Conservation (phyloP, 2,113 vertebrate species). For the Aramus guarauna region DNA sequence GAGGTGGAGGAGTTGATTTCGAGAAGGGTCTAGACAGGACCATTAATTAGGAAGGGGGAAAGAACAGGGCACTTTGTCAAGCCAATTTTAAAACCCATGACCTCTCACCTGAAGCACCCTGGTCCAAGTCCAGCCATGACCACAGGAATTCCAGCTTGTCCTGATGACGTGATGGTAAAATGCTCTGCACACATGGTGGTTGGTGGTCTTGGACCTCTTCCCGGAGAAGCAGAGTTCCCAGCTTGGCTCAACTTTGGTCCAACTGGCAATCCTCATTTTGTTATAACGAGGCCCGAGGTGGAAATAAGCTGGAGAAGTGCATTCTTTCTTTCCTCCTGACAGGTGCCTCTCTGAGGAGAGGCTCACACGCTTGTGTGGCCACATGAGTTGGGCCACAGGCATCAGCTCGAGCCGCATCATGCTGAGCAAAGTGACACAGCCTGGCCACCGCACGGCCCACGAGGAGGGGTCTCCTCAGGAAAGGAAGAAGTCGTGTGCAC, state of each 20-base stretch:
- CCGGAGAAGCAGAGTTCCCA: constrained; percentile 27
- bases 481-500: background rate
- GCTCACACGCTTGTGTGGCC: fast-evolving
- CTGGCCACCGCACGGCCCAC: background rate
- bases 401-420: background rate
- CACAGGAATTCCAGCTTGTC: background rate
- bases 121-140: background rate
- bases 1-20: background rate
- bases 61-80: background rate
- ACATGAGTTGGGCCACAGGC: background rate
- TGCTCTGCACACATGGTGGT: background rate
- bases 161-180: constrained; percentile 52
- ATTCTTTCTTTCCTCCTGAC: constrained; percentile 8
- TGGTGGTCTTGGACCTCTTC: constrained; percentile 48
- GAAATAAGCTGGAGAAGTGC: constrained; percentile 1
- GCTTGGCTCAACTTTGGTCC: constrained; percentile 17
- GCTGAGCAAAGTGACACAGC: background rate
- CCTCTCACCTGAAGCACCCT: constrained; percentile 19
- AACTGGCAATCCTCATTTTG: background rate
- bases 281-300: background rate
- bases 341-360: background rate
- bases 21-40: background rate
- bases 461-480: background rate
- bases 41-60: background rate
- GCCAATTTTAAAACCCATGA: background rate